Evolutionary conservation across 1,140 invertebrate genomes (phyloP), one percentile per base, ranked within the genome.

Genomic region (Drosophila bipectinata): DNA sequence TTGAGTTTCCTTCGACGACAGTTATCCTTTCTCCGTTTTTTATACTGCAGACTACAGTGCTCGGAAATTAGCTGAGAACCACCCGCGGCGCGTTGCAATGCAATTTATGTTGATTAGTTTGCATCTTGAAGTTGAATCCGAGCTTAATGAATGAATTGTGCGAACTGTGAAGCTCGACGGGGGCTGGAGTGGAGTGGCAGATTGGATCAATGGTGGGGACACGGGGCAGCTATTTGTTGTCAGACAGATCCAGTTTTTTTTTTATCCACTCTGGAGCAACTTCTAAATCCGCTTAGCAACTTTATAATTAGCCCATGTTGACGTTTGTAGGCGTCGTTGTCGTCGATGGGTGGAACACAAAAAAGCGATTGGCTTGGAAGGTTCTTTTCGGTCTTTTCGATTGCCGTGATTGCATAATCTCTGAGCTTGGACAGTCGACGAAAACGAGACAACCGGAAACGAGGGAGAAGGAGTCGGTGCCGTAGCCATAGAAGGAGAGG

Each of bases 271-370:
- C 47, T 56, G 24, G 34, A 56, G 48, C 30, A 51, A 39, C 47
- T 24, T 39, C 39, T n/a, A 76, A 87, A 87, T 87, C 82, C 83
- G 82, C 82, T 87, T 87, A 87, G 82, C 82, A 82, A 78, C 66
- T 72, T 52, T 77, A 79, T 87, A 85, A 87, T 88, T 87, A 81
- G 69, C 83, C 21, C 51, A 37, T 12, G 59, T 51, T 58, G 47
- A 57, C 44, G 55, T 56, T 54, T 54, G 77, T 72, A 67, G 63
- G 68, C 71, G 68, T 63, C 61, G 55, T 55, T 44, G 57, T 47
- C 64, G 26, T 56, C 55, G 55, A 63, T 56, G 61, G 53, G 28
- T 28, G 28, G 39, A n/a, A 41, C 12, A 41, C 12, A 41, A 54
- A 30, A 51, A 54, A 51, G 24, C 59, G 28, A 37, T 55, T 47